Base-by-base conservation (phyloP, 2,888 invertebrate species). In the Megaustenia siamemsis region DNA sequence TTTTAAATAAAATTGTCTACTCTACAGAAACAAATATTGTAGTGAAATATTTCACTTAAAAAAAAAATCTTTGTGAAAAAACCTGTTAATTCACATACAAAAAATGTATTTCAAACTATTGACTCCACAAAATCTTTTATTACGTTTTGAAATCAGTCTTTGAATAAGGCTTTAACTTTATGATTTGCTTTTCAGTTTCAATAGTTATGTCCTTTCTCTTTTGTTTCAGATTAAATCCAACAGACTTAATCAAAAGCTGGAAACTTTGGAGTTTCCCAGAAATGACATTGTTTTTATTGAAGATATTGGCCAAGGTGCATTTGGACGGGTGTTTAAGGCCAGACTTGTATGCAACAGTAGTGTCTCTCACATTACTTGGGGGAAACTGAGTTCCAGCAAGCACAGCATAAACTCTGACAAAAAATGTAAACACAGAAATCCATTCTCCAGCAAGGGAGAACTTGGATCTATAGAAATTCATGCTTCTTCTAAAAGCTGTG, bases 251-350 rank as follows among this genome's bases (percentile, higher is more conserved):
- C 97, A 98, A 0, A 98, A 97, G 92, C 95, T 99, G 86, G 98
- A 98, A 93, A 97, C 97, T 91, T 95, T 98, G 49, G 98, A 99
- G 94, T 99, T 98, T 95, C 98, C 98, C 0, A 95, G 98, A 68
- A 98, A 98, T 92, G 97, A 98, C 93, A 98, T 99, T 60, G 97
- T 98, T 90, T 98, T 98, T 92, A 97, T 98, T 77, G 95, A 97
- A 90, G 98, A 98, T 93, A 95, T 99, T 88, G 99, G 98, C 0
- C 98, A 98, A 93, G 98, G 98, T 83, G 98, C 98, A 32, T 99
- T 98, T 94, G 99, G 99, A 1, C 96, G 98, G 92, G 98, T 99
- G 0, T 99, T 98, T 93, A 95, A 95, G 90, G 98, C 98, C 0
- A 93, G 93, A 85, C 53, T 87, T 38, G 38, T 80, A 28, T 79